Evolutionary conservation across 2,888 invertebrate species (phyloP).

Genomic region (Drosophila tripunctata): DNA sequence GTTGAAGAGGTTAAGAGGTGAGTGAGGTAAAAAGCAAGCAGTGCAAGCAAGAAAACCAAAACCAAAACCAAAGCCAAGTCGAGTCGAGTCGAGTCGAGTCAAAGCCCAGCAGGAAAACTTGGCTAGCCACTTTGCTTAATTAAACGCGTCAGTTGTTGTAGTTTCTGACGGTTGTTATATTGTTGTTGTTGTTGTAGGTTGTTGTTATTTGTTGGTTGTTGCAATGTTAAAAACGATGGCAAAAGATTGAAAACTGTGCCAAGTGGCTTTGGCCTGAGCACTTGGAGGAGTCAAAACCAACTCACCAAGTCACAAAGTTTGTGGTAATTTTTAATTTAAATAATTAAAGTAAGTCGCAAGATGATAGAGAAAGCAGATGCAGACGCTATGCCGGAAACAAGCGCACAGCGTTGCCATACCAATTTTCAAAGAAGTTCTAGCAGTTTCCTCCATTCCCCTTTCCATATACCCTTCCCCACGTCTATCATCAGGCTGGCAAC

Average conservation of each 20-base stretch:
- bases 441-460: not conserved
- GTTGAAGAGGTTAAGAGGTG: not conserved
- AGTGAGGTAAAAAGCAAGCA: not conserved
- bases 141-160: slow-evolving; percentile 66
- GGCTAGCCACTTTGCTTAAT: slow-evolving; percentile 76
- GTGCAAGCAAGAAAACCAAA: slow-evolving; percentile 21
- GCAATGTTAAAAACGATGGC: slow-evolving; percentile 21
- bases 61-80: slow-evolving; percentile 35
- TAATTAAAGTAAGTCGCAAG: slow-evolving; percentile 65
- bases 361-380: not conserved
- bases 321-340: slow-evolving; percentile 74
- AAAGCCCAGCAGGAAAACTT: slow-evolving; percentile 52
- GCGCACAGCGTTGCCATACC: slow-evolving; percentile 3
- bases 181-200: slow-evolving; percentile 8
- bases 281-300: slow-evolving; percentile 11
- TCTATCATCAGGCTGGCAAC: slow-evolving; percentile 19
- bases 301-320: slow-evolving; percentile 47
- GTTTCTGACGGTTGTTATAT: not conserved
- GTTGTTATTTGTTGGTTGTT: slow-evolving; percentile 24
- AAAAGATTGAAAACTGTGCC: slow-evolving; percentile 72
- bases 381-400: slow-evolving; percentile 22
- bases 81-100: slow-evolving; percentile 7
- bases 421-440: not conserved
- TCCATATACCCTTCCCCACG: not conserved
- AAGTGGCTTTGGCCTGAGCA: slow-evolving; percentile 55